A percentile compares a stretch with the other conserved stretches of the same genome.
Conservation (phyloP, 1,140 invertebrate species). For the Temnothorax longispinosus region DNA sequence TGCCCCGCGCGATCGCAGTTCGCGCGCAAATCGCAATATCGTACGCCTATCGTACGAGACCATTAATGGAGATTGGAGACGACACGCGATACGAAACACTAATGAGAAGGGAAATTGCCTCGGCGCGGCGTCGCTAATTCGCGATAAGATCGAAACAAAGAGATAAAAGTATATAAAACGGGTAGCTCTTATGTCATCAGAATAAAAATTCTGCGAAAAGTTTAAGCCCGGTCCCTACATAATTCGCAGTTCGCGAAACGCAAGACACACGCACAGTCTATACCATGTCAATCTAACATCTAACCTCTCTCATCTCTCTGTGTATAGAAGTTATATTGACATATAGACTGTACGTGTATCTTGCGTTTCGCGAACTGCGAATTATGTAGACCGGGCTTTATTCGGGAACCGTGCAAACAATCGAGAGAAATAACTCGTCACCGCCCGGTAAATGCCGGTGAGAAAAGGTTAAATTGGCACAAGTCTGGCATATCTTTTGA, state of each 20-base stretch:
- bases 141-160: constrained; percentile 15
- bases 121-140: constrained; percentile 29
- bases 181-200: neutral
- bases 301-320: no score
- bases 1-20: constrained; percentile 39
- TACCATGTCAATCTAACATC: no score
- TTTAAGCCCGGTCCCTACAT: no score
- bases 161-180: neutral
- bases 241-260: no score
- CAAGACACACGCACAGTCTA: no score
- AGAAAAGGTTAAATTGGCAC: constrained; percentile 5
- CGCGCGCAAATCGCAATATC: neutral
- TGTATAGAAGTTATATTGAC: no score
- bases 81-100: constrained; percentile 39
- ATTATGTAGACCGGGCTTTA: neutral
- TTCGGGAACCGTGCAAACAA: neutral
- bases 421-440: neutral
- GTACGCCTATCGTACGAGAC: constrained; percentile 12
- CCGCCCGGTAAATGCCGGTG: neutral
- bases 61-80: constrained; percentile 1
- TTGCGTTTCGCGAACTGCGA: no score
- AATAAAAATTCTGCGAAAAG: neutral
- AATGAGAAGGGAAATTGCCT: constrained; percentile 30
- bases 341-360: no score
- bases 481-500: neutral